phyloP scores from a whole-genome alignment of 2,888 invertebrate species.

The Tubulanus polymorphus region DNA sequence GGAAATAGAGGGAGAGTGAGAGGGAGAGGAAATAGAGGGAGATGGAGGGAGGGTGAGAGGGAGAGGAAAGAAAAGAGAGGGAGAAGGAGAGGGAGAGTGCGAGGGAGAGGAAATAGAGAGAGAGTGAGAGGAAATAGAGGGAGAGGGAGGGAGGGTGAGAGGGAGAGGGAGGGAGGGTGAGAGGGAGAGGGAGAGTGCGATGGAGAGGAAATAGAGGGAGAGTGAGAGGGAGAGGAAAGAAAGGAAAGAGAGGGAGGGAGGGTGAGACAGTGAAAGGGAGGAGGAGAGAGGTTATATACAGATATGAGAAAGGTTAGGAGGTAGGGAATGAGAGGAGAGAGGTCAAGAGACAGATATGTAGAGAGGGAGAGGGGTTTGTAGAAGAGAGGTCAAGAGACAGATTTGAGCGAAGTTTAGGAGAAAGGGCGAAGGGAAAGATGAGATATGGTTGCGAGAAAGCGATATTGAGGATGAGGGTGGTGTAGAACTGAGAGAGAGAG shows the following conservation, averaged over 20 bases:
- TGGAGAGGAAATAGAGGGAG: constrained; percentile 1
- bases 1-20: constrained; percentile 3
- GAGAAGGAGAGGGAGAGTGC: constrained; percentile 6
- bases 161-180: constrained; percentile 9
- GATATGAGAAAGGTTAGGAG: no score
- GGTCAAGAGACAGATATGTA: no score
- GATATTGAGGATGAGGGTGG: no score
- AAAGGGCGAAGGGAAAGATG: no score
- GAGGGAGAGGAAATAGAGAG: background rate
- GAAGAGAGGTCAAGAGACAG: no score
- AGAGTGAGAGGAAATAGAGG: background rate
- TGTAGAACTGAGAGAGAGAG: no score
- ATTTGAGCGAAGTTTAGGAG: no score
- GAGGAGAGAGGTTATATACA: no score
- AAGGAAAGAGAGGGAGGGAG: background rate
- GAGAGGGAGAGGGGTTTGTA: no score
- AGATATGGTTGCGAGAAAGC: no score
- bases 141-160: background rate
- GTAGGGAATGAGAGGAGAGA: no score
- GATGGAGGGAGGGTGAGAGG: constrained; percentile 1
- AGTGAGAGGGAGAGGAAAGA: constrained; percentile 8
- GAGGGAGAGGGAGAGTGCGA: background rate
- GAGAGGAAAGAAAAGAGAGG: background rate
- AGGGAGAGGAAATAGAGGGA: background rate
- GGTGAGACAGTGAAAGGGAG: background rate